A percentile compares a stretch with the other conserved stretches of the same genome.
Evolutionary conservation across 2,113 vertebrate species (phyloP).

Genomic region (Charina bottae): DNA sequence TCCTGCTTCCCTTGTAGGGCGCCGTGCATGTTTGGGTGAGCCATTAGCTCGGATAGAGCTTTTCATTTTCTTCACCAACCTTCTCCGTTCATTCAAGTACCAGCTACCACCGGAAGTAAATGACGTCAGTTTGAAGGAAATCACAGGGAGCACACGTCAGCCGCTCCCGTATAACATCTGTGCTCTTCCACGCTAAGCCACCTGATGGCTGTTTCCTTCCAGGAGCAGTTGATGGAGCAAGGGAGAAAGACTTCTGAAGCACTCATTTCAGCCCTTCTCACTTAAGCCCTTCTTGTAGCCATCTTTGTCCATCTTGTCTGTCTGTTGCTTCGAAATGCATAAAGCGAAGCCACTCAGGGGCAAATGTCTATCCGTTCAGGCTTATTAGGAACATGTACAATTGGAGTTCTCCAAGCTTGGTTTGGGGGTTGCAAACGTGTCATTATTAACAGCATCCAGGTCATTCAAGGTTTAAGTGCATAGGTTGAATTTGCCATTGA

Average conservation of each 20-base stretch:
- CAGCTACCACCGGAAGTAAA: constrained; percentile 52
- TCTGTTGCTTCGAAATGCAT: too few relatives aligned
- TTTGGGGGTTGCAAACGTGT: background rate
- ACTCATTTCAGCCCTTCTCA: background rate
- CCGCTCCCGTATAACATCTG: constrained; percentile 63
- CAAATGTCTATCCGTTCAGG: background rate
- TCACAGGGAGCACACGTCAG: constrained; percentile 56
- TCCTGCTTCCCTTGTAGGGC: constrained; percentile 50
- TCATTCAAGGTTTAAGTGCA: background rate
- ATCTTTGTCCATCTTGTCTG: background rate
- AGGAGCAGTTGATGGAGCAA: background rate
- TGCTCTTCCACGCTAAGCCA: constrained; percentile 35
- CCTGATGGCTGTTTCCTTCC: background rate
- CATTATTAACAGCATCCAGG: background rate
- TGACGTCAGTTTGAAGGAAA: constrained; percentile 37
- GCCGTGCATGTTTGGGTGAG: constrained; percentile 60
- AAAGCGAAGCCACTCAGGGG: background rate
- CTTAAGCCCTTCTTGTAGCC: background rate
- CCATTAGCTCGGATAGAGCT: constrained; percentile 67
- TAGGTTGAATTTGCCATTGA: background rate
- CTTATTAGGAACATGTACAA: background rate
- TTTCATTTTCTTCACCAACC: constrained; percentile 68
- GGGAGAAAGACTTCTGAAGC: background rate
- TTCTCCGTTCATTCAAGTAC: constrained; percentile 65
- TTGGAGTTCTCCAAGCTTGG: background rate